Evolutionary conservation across 2,113 vertebrate species (phyloP).

Genomic region (Laterallus jamaicensis): DNA sequence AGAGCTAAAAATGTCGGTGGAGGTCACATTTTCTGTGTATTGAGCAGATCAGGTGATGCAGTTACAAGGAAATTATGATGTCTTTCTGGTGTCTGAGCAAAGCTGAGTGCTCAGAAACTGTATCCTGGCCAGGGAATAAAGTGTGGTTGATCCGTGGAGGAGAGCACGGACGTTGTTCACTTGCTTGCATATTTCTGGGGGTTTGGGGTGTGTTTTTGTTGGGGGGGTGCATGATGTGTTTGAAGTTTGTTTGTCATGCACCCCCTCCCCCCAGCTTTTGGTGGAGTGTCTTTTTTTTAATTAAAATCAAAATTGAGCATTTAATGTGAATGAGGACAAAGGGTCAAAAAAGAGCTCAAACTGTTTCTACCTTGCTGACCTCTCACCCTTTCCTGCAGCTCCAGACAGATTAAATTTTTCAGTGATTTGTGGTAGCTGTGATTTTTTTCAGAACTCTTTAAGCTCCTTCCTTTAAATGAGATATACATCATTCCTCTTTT

Average conservation of each 20-base stretch:
- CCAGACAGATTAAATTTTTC: constrained; percentile 4
- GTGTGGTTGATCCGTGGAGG: background rate
- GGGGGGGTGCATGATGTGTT: too few relatives aligned
- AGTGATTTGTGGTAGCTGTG: background rate
- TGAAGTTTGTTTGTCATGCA: background rate
- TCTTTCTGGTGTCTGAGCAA: background rate
- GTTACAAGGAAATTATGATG: background rate
- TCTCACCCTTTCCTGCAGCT: background rate
- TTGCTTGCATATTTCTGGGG: background rate
- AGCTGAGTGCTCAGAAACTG: background rate
- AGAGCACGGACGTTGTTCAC: background rate
- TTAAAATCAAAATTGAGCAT: background rate
- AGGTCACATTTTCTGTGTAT: background rate
- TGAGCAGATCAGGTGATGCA: background rate
- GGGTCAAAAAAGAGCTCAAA: background rate
- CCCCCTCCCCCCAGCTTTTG: background rate
- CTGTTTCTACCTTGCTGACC: background rate
- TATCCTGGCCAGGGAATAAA: background rate
- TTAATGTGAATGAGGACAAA: background rate
- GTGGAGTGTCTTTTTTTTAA: background rate
- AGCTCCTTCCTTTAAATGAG: background rate
- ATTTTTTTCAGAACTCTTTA: background rate
- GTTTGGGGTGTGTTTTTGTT: too few relatives aligned
- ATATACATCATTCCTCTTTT: background rate
- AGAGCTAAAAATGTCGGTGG: background rate